A percentile compares a stretch with the other conserved stretches of the same genome.
phyloP scores from a whole-genome alignment of 2,888 invertebrate genomes.

The Punctoribates punctum region DNA sequence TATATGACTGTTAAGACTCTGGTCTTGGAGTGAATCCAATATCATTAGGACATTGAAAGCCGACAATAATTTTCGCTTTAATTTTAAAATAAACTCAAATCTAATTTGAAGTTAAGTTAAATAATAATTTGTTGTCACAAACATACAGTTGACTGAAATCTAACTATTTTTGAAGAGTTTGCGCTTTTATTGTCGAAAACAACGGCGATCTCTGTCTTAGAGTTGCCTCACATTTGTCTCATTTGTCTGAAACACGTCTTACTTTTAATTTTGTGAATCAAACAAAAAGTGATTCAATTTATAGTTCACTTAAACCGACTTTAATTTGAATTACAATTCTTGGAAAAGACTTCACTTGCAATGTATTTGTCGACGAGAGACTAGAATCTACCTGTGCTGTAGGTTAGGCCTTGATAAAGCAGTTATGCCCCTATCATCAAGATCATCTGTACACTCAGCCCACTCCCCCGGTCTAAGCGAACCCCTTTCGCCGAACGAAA shows the following conservation, averaged over 20 bases:
- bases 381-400: neutral
- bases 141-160: neutral
- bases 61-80: constrained; percentile 17
- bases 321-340: no score
- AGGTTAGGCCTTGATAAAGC: neutral
- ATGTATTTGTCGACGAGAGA: neutral
- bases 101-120: neutral
- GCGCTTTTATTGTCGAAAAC: constrained; percentile 29
- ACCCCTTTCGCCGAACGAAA: constrained; percentile 3
- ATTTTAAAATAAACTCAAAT: constrained; percentile 15
- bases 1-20: neutral
- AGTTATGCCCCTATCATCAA: neutral
- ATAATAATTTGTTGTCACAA: constrained; percentile 20
- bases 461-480: neutral
- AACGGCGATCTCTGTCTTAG: constrained; percentile 2
- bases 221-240: neutral
- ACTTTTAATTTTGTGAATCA: neutral
- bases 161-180: constrained; percentile 32
- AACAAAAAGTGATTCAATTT: neutral
- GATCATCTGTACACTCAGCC: neutral
- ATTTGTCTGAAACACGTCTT: neutral
- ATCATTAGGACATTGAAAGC: constrained; percentile 1
- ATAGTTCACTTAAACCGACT: neutral
- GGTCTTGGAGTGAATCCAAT: constrained; percentile 20
- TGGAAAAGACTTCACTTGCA: no score